A percentile compares a stretch with the other conserved stretches of the same genome.
Conservation (phyloP, 1,140 invertebrate genomes). For the Drosophila mojavensis region DNA sequence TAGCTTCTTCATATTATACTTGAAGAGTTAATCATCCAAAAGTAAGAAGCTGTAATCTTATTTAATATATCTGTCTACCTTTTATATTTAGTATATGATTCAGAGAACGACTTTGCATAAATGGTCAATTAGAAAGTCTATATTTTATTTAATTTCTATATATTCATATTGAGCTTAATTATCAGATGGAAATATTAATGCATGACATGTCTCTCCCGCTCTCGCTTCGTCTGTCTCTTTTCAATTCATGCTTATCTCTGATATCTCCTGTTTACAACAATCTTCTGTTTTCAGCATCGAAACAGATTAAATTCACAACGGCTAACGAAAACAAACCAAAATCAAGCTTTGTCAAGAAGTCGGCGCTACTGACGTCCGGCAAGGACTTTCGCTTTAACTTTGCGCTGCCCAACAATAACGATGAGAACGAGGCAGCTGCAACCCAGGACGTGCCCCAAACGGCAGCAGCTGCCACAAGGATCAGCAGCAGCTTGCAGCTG, state of each 20-base stretch:
- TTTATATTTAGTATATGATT: too few relatives aligned
- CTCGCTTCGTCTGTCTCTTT: not conserved
- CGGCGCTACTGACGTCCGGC: conserved; percentile 69
- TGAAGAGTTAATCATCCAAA: too few relatives aligned
- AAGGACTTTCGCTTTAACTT: conserved; percentile 85
- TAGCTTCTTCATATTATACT: too few relatives aligned
- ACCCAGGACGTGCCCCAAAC: not conserved
- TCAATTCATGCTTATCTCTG: conserved; percentile 7
- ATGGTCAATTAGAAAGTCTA: too few relatives aligned
- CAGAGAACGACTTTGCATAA: too few relatives aligned
- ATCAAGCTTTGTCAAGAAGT: conserved; percentile 86
- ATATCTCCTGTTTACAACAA: not conserved
- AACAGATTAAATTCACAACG: conserved; percentile 84
- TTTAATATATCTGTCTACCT: too few relatives aligned
- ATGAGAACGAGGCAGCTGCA: conserved; percentile 14
- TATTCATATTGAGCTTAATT: too few relatives aligned
- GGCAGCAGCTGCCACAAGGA: not conserved
- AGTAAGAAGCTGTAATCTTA: too few relatives aligned
- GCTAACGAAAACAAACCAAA: conserved; percentile 83
- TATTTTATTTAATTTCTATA: too few relatives aligned
- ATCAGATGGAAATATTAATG: too few relatives aligned
- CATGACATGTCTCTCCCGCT: too few relatives aligned
- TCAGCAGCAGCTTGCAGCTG: conserved; percentile 3
- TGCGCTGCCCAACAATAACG: conserved; percentile 30
- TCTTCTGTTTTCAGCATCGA: conserved; percentile 53